phyloP scores from a whole-genome alignment of 1,140 invertebrate species.

The Zaprionus taronus region DNA sequence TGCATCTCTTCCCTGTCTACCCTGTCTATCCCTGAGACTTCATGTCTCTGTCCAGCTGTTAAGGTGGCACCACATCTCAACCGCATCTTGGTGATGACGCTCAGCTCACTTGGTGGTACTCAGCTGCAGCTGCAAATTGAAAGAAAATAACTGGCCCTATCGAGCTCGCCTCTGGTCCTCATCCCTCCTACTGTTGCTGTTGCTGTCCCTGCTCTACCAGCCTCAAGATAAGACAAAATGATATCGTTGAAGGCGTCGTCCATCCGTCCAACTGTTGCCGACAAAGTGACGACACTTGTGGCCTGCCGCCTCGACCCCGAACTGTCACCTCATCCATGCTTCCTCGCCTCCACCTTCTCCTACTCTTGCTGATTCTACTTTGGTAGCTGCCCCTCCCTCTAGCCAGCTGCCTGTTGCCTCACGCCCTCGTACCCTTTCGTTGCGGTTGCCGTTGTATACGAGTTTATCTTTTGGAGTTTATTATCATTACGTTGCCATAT shows the following conservation, averaged over 20 bases:
- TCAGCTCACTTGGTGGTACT: background rate
- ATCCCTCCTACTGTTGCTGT: constrained; percentile 9
- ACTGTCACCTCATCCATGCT: background rate
- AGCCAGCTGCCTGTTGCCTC: constrained; percentile 53
- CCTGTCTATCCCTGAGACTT: too few species aligned
- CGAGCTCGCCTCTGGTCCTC: background rate
- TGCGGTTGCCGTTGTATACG: constrained; percentile 36
- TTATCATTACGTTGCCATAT: constrained; percentile 83
- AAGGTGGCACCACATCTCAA: background rate
- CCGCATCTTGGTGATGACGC: constrained; percentile 1
- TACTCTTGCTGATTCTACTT: background rate
- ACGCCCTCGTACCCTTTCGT: background rate
- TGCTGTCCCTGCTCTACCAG: constrained; percentile 14
- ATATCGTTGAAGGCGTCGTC: constrained; percentile 55
- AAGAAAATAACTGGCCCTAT: constrained; percentile 76
- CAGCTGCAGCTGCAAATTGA: constrained; percentile 58
- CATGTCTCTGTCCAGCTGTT: constrained; percentile 5
- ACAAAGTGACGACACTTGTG: constrained; percentile 70
- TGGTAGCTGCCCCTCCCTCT: constrained; percentile 23
- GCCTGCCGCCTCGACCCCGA: constrained; percentile 13
- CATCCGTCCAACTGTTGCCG: constrained; percentile 19
- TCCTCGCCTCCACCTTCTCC: background rate
- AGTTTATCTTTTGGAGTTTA: constrained; percentile 82
- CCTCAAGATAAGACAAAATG: constrained; percentile 65
- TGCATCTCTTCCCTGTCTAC: background rate